These are phyloP conservation scores for Caenorhabditis becei DNA, from an alignment of 2,888 invertebrate species.

Conservation along the genomic window DNA sequence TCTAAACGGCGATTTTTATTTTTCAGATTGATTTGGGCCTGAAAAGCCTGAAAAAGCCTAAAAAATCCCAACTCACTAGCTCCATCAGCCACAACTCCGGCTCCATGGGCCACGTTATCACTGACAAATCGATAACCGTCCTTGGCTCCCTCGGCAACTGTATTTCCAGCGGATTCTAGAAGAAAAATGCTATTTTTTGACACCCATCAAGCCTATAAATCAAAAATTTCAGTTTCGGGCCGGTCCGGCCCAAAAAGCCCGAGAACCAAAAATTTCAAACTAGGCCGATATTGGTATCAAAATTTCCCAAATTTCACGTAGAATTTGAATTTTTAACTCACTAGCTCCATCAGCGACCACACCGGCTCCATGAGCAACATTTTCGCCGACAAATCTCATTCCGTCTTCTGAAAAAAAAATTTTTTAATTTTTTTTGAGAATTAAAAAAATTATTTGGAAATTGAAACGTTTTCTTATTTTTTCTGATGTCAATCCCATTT, in stretches of 20 bases:
- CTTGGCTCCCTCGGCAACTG: neutral
- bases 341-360: constrained; percentile 48
- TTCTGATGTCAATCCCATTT: neutral
- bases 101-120: constrained; percentile 37
- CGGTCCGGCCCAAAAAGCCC: too few species aligned
- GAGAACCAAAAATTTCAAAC: too few species aligned
- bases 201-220: too few species aligned
- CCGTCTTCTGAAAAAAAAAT: constrained; percentile 8
- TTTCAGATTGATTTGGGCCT: too few species aligned
- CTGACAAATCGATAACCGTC: neutral
- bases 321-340: constrained; percentile 18
- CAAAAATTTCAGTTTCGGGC: too few species aligned
- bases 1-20: constrained; percentile 17
- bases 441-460: neutral
- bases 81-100: constrained; percentile 36
- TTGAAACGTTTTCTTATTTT: neutral
- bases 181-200: neutral
- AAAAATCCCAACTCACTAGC: too few species aligned
- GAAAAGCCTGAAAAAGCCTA: too few species aligned
- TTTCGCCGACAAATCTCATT: constrained; percentile 4
- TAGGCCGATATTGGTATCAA: too few species aligned
- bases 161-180: constrained; percentile 23
- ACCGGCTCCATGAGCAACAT: constrained; percentile 23
- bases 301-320: neutral
- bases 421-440: neutral